Evolutionary conservation across 1,140 invertebrate genomes (phyloP), one percentile per base, ranked within the genome.

Genomic region (Atta cephalotes): DNA sequence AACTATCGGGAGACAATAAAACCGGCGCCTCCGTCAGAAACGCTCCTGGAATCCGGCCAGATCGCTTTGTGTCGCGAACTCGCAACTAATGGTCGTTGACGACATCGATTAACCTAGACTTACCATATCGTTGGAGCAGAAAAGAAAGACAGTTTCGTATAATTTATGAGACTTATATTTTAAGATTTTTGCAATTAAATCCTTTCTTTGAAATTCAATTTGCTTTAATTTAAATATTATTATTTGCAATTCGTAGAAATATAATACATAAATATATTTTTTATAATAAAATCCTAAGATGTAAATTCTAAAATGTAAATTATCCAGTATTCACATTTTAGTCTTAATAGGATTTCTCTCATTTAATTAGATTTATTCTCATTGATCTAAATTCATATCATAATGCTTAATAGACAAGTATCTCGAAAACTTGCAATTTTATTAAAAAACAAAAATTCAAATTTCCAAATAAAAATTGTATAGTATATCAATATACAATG

Each of bases 21-120:
- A 88, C 80, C 87, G 88, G 87, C 90, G 88, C 90, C 90, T 91
- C 87, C 62, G 71, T 65, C 88, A 90, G 82, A 70, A 70, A 86
- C 90, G 88, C 90, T 91, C 45, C 88, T 90, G 90, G 91, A 91
- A 91, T 91, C 90, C 84, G 82, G 77, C 90, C 90, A 91, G 88
- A 91, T 88, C 86, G 89, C 88, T 66, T 89, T 79, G 80, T 88
- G 81, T 39, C 31, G 35, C 53, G 76, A 53, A 58, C 16, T 82
- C 77, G 45, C 28, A 28, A 78, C 60, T 85, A 85, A 85, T 78
- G 60, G 45, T 85, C 62, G 60, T 45, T 70, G 65, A 80, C 56
- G 49, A 56, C 60, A 68, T 31, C 80, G 80, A 90, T 89, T 89
- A 89, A 60, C 62, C 56, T 56, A n/a, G 14, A 18, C n/a, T 72